Percentiles rank a stretch among this genome's conserved stretches.
phyloP scores from a whole-genome alignment of 2,797 vertebrate species.

The Alfaro cultratus region DNA sequence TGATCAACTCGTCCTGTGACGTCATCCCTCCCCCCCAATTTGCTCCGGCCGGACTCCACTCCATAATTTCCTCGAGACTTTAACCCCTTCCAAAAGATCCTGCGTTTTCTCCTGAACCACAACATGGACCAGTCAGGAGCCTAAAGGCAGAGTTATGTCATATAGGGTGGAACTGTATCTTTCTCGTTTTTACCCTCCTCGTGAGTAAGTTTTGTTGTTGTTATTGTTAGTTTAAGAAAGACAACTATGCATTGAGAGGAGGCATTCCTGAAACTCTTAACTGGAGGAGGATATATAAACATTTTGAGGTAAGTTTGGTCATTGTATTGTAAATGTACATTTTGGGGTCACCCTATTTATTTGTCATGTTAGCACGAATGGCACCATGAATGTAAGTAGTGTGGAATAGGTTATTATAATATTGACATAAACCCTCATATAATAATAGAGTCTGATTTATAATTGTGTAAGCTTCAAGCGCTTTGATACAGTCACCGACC shows the following conservation, averaged over 20 bases:
- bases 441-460: too few relatives aligned
- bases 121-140: conserved; percentile 25
- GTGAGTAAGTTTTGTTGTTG: not conserved
- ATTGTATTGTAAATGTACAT: not conserved
- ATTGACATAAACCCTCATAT: not conserved
- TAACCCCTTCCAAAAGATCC: conserved; percentile 48
- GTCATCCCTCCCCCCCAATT: conserved; percentile 13
- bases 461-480: not conserved
- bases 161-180: conserved; percentile 29
- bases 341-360: not conserved
- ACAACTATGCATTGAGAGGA: not conserved
- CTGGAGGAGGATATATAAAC: conserved; percentile 13
- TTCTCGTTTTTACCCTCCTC: not conserved
- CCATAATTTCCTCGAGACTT: conserved; percentile 82
- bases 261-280: not conserved
- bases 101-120: conserved; percentile 12
- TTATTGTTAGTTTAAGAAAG: not conserved
- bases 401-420: not conserved
- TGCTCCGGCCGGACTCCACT: conserved; percentile 76
- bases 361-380: not conserved
- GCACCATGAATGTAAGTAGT: not conserved
- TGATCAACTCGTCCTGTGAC: conserved; percentile 7
- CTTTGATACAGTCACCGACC: not conserved
- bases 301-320: conserved; percentile 56
- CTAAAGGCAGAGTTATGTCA: conserved; percentile 49